Evolutionary conservation across 2,888 invertebrate genomes (phyloP).

Genomic region (Drosophila heteroneura): DNA sequence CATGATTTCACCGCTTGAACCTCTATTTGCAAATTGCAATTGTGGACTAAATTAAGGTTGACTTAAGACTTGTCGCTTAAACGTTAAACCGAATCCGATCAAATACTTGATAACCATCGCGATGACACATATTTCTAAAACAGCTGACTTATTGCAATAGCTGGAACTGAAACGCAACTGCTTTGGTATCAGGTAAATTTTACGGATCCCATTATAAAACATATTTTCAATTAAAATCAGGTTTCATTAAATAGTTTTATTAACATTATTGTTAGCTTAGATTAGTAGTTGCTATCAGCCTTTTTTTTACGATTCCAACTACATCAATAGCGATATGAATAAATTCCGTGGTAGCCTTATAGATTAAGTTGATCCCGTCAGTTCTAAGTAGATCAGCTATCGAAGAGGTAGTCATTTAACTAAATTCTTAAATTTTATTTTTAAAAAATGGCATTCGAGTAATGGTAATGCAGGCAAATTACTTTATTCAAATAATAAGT

Average conservation of each 20-base stretch:
- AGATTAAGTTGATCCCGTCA: background rate
- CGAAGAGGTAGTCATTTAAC: background rate
- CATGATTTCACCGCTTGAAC: slow-evolving; percentile 60
- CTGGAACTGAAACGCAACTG: slow-evolving; percentile 14
- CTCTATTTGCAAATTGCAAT: slow-evolving; percentile 5
- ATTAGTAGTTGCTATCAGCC: background rate
- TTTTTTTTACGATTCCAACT: background rate
- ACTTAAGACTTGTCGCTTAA: slow-evolving; percentile 1
- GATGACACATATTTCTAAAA: slow-evolving; percentile 37
- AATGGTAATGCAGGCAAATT: background rate
- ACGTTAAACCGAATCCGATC: background rate
- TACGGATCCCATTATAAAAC: background rate
- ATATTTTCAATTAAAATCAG: background rate
- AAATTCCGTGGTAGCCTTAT: background rate
- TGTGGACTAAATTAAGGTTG: slow-evolving; percentile 18
- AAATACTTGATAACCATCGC: background rate
- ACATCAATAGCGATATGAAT: background rate
- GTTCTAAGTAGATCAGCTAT: background rate
- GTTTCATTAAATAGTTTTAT: background rate
- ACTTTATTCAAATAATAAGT: background rate
- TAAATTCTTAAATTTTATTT: background rate
- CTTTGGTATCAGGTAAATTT: background rate
- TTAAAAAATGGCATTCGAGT: background rate
- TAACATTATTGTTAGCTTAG: background rate
- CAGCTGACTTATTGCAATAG: slow-evolving; percentile 37